Evolutionary conservation across 35 echinoderm and acorn worm species (phyloP).

Genomic region (Chiridota heheva): DNA sequence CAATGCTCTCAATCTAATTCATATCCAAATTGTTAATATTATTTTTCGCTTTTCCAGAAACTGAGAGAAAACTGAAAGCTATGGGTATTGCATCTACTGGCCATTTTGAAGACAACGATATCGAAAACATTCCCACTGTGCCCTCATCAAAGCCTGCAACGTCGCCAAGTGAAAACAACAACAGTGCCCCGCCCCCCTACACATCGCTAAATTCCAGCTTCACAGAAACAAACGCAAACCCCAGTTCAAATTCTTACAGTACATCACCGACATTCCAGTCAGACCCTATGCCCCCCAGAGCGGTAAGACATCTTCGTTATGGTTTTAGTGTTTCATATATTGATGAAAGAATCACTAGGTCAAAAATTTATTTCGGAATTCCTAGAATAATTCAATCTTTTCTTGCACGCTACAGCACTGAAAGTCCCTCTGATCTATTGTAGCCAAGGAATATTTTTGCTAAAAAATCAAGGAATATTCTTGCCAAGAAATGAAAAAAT

Average conservation of each 20-base stretch:
- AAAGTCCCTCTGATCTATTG: too few relatives aligned
- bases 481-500: too few relatives aligned
- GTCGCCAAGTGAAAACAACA: conserved; percentile 40
- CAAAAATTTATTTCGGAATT: too few relatives aligned
- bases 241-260: conserved; percentile 32
- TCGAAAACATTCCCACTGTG: conserved; percentile 66
- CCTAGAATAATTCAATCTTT: too few relatives aligned
- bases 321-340: too few relatives aligned
- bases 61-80: conserved; percentile 85
- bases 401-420: too few relatives aligned
- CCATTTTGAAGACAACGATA: conserved; percentile 72
- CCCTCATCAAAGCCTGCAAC: conserved; percentile 25
- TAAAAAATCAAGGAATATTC: too few relatives aligned
- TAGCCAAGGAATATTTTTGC: too few relatives aligned
- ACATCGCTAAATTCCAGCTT: conserved; percentile 27
- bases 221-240: conserved; percentile 32
- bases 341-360: too few relatives aligned
- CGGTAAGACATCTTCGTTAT: too few relatives aligned
- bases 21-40: neutral
- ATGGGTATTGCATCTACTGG: conserved; percentile 76
- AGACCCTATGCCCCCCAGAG: neutral
- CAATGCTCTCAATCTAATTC: too few relatives aligned
- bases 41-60: conserved; percentile 58
- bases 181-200: conserved; percentile 64
- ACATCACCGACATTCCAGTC: conserved; percentile 31